Base-by-base conservation (phyloP, 2,113 vertebrate species). In the Platysternon megacephalum region DNA sequence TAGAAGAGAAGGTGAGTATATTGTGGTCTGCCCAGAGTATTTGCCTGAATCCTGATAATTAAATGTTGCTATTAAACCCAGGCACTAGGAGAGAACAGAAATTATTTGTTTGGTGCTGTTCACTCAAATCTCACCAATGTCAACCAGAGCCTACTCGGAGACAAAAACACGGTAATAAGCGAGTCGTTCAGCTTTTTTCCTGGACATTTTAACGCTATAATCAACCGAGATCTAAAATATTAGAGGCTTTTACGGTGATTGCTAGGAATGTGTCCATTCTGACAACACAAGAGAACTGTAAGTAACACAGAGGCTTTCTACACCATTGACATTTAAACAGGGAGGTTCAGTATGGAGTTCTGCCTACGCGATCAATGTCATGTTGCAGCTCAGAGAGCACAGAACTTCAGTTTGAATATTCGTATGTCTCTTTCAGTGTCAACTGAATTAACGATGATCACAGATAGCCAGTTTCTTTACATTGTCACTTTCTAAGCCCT, bases 1-100 rank as follows among this genome's bases (percentile, higher is more conserved):
- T 58, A 35, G 44, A 84, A n/a, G 61, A 86, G 88, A 90, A 97
- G 93, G 93, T 97, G 95, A 96, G 93, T 17, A 17, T 48, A 9
- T 53, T 92, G 79, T 35, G n/a, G 2, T 35, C 58, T 72, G 28
- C 58, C 14, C 26, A 39, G n/a, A 79, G 12, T 32, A 22, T 42
- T 26, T 14, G 82, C 44, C 48, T 49, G 61, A 21, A 32, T 49
- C 46, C 81, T 78, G 79, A 55, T 49, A 3, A 35, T 68, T 3
- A 29, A 24, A n/a, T 29, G 24, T 51, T 24, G 87, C 90, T 68
- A 88, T 35, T 13, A 11, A 28, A 49, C 76, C 35, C 90, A 49
- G 82, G 7, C 74, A 28, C 42, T 12, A 76, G 74, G 42, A 42
- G 42, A 44, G 74, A 13, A 35, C 61, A 65, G 61, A 35, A 65